Conservation (phyloP, 2,797 vertebrate species). For the Sebastes oblongus region DNA sequence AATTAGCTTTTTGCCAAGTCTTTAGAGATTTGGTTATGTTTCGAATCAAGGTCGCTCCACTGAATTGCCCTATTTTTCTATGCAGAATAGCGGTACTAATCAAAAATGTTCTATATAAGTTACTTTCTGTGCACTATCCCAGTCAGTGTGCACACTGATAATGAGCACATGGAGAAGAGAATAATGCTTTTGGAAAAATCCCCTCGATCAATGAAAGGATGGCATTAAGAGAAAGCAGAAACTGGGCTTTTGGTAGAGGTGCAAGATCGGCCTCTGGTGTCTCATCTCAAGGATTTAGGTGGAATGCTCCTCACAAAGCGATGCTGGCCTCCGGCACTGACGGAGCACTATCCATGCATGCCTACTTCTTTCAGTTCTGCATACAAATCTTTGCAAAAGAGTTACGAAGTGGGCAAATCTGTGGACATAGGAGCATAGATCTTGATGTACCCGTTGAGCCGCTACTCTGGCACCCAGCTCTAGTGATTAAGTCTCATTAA, state of each 20-base stretch:
- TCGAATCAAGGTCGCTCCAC: conserved; percentile 79
- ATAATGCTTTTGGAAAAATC: conserved; percentile 49
- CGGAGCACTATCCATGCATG: conserved; percentile 17
- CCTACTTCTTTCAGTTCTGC: conserved; percentile 5
- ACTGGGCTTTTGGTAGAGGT: conserved; percentile 8
- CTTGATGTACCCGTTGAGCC: background rate
- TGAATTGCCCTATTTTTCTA: conserved; percentile 75
- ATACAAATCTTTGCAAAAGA: conserved; percentile 3
- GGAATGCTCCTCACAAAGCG: conserved; percentile 18
- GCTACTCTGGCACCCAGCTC: background rate
- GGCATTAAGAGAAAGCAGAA: conserved; percentile 17
- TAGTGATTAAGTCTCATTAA: background rate
- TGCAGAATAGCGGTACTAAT: conserved; percentile 71
- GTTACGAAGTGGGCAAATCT: background rate
- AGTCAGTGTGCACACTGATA: conserved; percentile 47
- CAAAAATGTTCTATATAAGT: conserved; percentile 80
- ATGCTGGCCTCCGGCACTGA: background rate
- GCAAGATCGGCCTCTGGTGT: conserved; percentile 16
- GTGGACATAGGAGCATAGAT: background rate
- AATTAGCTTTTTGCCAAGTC: conserved; percentile 75
- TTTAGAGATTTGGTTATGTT: conserved; percentile 73
- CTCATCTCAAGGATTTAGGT: conserved; percentile 40
- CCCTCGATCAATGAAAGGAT: conserved; percentile 45
- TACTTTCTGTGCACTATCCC: conserved; percentile 65
- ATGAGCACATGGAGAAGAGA: conserved; percentile 64